Evolutionary conservation across 2,797 vertebrate species (phyloP).

Genomic region (Brotula barbata): DNA sequence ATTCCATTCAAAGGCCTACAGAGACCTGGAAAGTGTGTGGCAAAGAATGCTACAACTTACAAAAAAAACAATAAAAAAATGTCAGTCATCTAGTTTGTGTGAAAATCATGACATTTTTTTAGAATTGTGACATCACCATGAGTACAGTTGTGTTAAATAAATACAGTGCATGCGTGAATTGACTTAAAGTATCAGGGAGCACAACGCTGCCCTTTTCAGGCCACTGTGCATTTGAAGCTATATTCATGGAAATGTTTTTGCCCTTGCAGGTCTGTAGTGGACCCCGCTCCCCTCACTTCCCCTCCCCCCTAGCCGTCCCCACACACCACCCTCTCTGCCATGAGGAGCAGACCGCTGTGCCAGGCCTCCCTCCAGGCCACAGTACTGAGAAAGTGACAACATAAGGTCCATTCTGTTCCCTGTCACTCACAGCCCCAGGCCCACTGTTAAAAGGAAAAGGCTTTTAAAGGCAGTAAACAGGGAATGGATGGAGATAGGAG

Average conservation of each 20-base stretch:
- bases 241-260: conserved; percentile 54
- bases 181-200: conserved; percentile 23
- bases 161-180: too few species aligned
- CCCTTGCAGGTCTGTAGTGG: conserved; percentile 41
- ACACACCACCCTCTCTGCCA: conserved; percentile 39
- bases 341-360: conserved; percentile 65
- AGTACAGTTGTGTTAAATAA: too few species aligned
- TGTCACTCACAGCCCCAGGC: conserved; percentile 78
- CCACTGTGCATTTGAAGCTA: conserved; percentile 43
- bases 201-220: conserved; percentile 32
- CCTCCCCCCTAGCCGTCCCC: conserved; percentile 5
- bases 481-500: conserved; percentile 50
- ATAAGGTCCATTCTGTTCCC: conserved; percentile 80
- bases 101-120: too few species aligned
- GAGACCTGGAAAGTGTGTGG: too few species aligned
- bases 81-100: too few species aligned
- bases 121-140: too few species aligned
- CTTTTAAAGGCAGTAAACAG: conserved; percentile 80
- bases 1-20: too few species aligned
- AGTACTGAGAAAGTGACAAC: conserved; percentile 75
- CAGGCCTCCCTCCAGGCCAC: conserved; percentile 74
- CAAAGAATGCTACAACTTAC: too few species aligned
- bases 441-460: conserved; percentile 77
- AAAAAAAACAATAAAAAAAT: too few species aligned
- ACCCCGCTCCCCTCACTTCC: conserved; percentile 12